Evolutionary conservation across 1,140 invertebrate genomes (phyloP).

Genomic region (Conus ventricosus): DNA sequence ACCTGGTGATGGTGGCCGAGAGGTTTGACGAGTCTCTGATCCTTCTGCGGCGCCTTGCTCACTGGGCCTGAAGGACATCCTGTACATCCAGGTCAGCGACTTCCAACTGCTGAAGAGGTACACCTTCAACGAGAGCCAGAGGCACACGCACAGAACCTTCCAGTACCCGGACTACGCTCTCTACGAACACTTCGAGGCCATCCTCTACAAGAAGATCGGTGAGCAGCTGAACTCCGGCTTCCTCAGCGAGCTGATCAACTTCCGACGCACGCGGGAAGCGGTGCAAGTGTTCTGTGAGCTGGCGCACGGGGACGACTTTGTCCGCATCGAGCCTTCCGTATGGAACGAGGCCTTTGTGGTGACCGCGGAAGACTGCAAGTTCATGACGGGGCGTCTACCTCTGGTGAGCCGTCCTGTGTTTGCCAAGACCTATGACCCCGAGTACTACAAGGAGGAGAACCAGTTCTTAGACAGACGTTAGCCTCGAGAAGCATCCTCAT

Average conservation of each 20-base stretch:
- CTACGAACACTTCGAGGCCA: not conserved
- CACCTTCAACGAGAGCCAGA: not conserved
- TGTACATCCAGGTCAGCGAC: conserved; percentile 49
- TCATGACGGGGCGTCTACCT: not conserved
- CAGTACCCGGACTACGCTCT: not conserved
- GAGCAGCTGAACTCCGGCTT: not conserved
- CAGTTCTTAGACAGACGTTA: too few relatives aligned
- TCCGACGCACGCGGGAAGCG: not conserved
- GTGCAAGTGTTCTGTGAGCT: not conserved
- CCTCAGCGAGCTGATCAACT: not conserved
- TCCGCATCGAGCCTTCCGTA: not conserved
- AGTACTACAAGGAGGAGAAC: too few relatives aligned
- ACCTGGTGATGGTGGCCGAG: conserved; percentile 77
- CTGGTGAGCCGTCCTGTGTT: not conserved
- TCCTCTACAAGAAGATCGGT: not conserved
- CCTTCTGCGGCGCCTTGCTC: conserved; percentile 74
- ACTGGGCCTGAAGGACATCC: conserved; percentile 76
- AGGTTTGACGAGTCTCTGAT: conserved; percentile 78
- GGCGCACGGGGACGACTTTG: not conserved
- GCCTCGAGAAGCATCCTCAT: too few relatives aligned
- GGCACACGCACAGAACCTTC: not conserved
- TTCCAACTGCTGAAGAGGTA: not conserved
- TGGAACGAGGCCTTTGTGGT: not conserved
- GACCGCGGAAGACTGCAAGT: not conserved
- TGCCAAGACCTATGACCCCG: too few relatives aligned